phyloP scores from a whole-genome alignment of 2,888 invertebrate genomes.

The Lasioglossum morio region DNA sequence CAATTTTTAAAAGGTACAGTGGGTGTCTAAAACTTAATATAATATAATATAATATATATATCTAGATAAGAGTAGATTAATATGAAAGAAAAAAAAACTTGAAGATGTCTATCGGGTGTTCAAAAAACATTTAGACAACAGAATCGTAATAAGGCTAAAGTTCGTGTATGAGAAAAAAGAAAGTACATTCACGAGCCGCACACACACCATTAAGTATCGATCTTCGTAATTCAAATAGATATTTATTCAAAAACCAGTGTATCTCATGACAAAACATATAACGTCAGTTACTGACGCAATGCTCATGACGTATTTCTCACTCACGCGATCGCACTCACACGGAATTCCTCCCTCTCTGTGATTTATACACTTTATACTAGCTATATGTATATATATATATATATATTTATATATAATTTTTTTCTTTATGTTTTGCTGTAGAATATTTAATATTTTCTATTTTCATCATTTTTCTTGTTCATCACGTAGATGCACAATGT shows the following conservation, averaged over 20 bases:
- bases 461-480: slow-evolving; percentile 55
- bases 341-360: slow-evolving; percentile 55
- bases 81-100: not conserved
- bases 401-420: slow-evolving; percentile 59
- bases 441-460: slow-evolving; percentile 69
- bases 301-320: slow-evolving; percentile 74
- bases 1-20: not conserved
- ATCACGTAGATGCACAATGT: slow-evolving; percentile 68
- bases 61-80: not conserved
- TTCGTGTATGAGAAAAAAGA: not conserved
- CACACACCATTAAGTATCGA: slow-evolving; percentile 15
- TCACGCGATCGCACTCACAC: slow-evolving; percentile 70
- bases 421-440: slow-evolving; percentile 57
- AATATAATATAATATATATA: not conserved
- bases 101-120: not conserved
- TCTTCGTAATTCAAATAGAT: slow-evolving; percentile 81
- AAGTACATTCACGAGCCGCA: not conserved
- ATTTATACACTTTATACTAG: slow-evolving; percentile 68
- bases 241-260: slow-evolving; percentile 83
- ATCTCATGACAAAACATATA: slow-evolving; percentile 82
- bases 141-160: not conserved
- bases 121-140: not conserved
- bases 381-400: slow-evolving; percentile 68
- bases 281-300: slow-evolving; percentile 77
- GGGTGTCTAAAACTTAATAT: not conserved